Evolutionary conservation across 2,797 vertebrate genomes (phyloP), one percentile per base, ranked within the genome.

Genomic region (Eurystomus glaucurus): DNA sequence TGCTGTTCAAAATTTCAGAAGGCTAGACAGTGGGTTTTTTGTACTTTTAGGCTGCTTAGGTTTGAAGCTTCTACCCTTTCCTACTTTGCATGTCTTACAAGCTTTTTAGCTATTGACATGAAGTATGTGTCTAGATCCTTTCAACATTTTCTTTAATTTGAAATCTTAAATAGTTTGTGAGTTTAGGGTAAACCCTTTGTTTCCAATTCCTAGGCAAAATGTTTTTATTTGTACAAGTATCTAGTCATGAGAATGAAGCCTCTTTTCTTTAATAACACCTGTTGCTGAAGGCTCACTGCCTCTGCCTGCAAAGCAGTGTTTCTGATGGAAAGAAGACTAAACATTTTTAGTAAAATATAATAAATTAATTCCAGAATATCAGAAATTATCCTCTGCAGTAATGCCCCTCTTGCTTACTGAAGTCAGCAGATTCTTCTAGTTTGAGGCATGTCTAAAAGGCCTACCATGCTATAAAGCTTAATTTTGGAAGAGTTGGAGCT

Each of bases 281-380:
- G 0, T 19, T 50, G 26, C 51, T 88, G 51, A 54, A 52, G 55
- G 26, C 9, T 61, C 5, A 0, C 17, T 83, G 45, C 12, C 14
- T 4, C 9, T 77, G 13, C 13, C 21, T 6, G 39, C 21, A 37
- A 57, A 46, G 14, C 4, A 21, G 8, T 0, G 0, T 77, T 76
- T 69, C 62, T 77, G n/a, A 26, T 69, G 26, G 50, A 77, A 64
- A 25, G 41, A 76, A 65, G 31, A 25, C 0, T 0, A 61, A 72
- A 41, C 3, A 5, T 8, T 88, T 78, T 37, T 43, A 41, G 33
- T 81, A n/a, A 46, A 68, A 29, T 33, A 29, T 19, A 64, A 71
- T 28, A 33, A 19, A 4, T 71, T 69, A 4, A 74, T 71, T 71
- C 17, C 10, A 39, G 43, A 51, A 31, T 54, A 65, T n/a, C 31